Evolutionary conservation across 2,113 vertebrate genomes (phyloP).

Genomic region (Python bivittatus): DNA sequence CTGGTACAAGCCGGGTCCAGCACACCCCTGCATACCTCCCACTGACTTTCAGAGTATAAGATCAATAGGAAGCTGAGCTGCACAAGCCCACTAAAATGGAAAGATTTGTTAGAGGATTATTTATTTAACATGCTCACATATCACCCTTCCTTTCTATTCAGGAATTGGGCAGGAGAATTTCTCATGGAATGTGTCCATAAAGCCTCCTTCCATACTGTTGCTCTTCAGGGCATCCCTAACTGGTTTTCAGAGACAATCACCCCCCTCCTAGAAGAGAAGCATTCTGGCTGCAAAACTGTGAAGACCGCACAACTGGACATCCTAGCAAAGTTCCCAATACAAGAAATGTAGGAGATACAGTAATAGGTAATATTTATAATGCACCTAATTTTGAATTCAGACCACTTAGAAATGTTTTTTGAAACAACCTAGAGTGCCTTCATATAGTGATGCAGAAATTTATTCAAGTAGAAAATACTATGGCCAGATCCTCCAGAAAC

Average conservation of each 20-base stretch:
- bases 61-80: not conserved
- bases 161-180: not conserved
- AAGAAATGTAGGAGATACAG: not conserved
- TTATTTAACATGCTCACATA: not conserved
- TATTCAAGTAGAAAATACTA: not conserved
- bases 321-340: not conserved
- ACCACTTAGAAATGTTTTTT: not conserved
- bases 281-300: no score
- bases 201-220: not conserved
- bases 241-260: not conserved
- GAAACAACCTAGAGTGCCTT: not conserved
- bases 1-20: not conserved
- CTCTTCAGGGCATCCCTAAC: not conserved
- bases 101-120: not conserved
- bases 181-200: not conserved
- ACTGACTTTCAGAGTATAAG: not conserved
- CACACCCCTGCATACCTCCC: not conserved
- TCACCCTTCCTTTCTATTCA: not conserved
- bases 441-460: not conserved
- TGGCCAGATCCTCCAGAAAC: not conserved
- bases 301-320: not conserved
- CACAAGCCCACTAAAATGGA: not conserved
- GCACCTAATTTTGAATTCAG: no score
- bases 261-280: no score
- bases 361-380: not conserved